A percentile compares a stretch with the other conserved stretches of the same genome.
Conservation (phyloP, 37 sponge, comb jelly and placozoan species). For the Chondrosia reniformis region DNA sequence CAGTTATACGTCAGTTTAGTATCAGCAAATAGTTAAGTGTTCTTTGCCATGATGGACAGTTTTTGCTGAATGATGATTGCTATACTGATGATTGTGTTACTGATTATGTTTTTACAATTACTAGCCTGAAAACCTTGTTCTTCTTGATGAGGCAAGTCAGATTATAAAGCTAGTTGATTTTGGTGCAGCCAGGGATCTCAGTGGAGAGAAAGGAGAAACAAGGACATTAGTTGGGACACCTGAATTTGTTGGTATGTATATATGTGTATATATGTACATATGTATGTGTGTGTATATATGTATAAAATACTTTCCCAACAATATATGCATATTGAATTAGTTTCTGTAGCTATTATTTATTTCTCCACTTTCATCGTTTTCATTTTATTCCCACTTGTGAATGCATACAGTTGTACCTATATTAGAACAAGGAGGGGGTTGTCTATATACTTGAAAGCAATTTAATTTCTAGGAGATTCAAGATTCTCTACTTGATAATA, state of each 20-base stretch:
- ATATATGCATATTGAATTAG: not conserved
- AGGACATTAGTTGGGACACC: conserved; percentile 72
- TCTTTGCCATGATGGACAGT: too few relatives aligned
- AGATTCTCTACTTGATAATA: too few relatives aligned
- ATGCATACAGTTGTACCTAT: too few relatives aligned
- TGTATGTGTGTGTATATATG: not conserved
- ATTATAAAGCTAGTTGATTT: conserved; percentile 80
- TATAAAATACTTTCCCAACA: not conserved
- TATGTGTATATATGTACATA: not conserved
- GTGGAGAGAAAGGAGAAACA: conserved; percentile 10
- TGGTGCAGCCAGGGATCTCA: conserved; percentile 26
- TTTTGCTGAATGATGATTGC: too few relatives aligned
- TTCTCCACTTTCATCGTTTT: not conserved
- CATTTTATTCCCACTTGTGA: too few relatives aligned
- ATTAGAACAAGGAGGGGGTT: too few relatives aligned
- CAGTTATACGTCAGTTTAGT: too few relatives aligned
- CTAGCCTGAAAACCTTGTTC: conserved; percentile 88
- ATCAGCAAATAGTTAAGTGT: too few relatives aligned
- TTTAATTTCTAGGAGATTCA: too few relatives aligned
- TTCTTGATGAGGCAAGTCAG: conserved; percentile 38
- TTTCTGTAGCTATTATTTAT: not conserved
- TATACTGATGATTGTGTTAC: not conserved
- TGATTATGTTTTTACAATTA: not conserved
- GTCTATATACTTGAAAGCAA: too few relatives aligned
- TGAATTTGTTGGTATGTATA: conserved; percentile 74